Evolutionary conservation across 64 coral and sea anemone species (phyloP).

Genomic region (Cladopsammia gracilis): DNA sequence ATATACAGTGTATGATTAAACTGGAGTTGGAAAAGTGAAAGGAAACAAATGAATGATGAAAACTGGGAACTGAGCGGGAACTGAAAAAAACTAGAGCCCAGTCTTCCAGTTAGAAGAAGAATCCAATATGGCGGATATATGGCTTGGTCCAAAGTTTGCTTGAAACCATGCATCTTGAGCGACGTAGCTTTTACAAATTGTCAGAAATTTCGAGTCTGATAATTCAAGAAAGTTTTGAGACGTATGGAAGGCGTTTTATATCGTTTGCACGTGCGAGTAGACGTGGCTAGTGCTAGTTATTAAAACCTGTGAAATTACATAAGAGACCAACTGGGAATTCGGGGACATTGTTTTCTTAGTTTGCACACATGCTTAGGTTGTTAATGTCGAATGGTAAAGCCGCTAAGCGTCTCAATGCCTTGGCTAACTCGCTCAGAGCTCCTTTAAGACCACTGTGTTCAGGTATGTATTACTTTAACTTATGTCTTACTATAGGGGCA

Average conservation of each 20-base stretch:
- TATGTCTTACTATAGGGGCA: no score
- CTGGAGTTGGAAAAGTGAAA: background rate
- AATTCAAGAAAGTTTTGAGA: background rate
- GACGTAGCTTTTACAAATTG: background rate
- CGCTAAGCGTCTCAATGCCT: constrained; percentile 45
- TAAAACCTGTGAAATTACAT: no score
- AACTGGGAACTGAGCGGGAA: background rate
- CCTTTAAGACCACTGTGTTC: constrained; percentile 55
- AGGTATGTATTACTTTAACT: background rate
- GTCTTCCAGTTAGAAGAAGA: background rate
- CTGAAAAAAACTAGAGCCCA: background rate
- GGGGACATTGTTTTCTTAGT: background rate
- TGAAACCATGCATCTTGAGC: background rate
- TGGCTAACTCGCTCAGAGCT: constrained; percentile 43
- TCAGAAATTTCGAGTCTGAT: background rate
- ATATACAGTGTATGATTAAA: no score
- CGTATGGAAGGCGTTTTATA: background rate
- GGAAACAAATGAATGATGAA: background rate
- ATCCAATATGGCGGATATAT: constrained; percentile 3
- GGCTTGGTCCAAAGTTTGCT: background rate
- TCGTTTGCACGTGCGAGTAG: background rate
- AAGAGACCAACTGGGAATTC: background rate
- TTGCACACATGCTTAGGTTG: constrained; percentile 52
- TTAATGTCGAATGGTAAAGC: constrained; percentile 73
- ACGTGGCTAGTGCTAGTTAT: no score